Evolutionary conservation across 2,888 invertebrate species (phyloP), one percentile per base, ranked within the genome.

Genomic region (Poecilus cupreus): DNA sequence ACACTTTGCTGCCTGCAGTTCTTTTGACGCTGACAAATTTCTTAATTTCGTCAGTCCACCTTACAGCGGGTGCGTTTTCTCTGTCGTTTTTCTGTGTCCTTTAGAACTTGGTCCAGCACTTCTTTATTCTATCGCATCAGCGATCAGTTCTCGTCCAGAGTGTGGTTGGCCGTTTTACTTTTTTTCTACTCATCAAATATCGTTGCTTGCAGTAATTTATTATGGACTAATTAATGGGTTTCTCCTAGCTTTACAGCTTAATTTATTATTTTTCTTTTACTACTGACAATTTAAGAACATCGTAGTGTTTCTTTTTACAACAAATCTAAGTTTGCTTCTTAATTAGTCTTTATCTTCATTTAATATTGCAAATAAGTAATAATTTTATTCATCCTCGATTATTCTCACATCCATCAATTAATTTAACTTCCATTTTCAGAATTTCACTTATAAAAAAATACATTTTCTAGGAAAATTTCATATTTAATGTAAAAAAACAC

Each of bases 11-110:
- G 77, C 32, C 68, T 76, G 57, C 22, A 57, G 26, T 37, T 20
- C 51, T 76, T 75, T 51, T 79, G 79, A 79, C 79, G 51, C 79
- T 68, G 79, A 79, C 79, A 79, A 64, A 79, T 79, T 68, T 68
- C 79, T 68, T 64, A 79, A 79, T 79, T 79, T 79, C 68, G 68
- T 68, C 79, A 64, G 68, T 79, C 49, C 68, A 79, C 51, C 49
- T 64, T 78, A 54, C 68, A 64, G 39, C 60, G 60, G 43, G 54
- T 57, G 60, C 54, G 57, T 79, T 68, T 79, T 46, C 68, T 77
- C 32, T 26, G 49, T 79, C 51, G 64, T 68, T 79, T 79, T 79
- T 72, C 72, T 49, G 32, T 68, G 43, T 54, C 79, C 43, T 39
- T 64, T 60, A 60, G 57, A 37, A 57, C 54, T 51, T 22, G 49